Conservation (phyloP, 2,888 invertebrate genomes). For the Patella caerulea region DNA sequence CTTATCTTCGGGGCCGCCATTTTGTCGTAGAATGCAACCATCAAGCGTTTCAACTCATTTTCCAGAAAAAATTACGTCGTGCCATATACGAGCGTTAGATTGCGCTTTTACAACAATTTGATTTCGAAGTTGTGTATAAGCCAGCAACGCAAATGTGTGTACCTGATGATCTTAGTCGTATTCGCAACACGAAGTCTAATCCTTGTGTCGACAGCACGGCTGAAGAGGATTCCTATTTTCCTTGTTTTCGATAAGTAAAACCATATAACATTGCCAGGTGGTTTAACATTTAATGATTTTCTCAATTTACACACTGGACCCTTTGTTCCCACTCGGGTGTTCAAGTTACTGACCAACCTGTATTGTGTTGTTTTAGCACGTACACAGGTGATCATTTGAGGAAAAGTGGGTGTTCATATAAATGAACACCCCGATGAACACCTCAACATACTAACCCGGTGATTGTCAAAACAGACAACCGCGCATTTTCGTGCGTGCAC, state of each 20-base stretch:
- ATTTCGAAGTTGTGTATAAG: slow-evolving; percentile 11
- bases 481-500: no score
- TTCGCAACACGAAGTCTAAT: neutral
- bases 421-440: no score
- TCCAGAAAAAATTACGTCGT: slow-evolving; percentile 20
- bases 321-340: no score
- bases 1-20: slow-evolving; percentile 20
- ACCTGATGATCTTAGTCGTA: neutral
- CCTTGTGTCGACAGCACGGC: slow-evolving; percentile 7
- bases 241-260: slow-evolving; percentile 4
- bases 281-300: neutral
- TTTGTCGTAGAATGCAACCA: slow-evolving; percentile 24
- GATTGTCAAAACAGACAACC: no score
- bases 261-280: slow-evolving; percentile 8
- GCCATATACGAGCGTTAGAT: slow-evolving; percentile 22
- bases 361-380: no score
- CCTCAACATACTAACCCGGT: no score
- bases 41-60: slow-evolving; percentile 18
- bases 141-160: neutral
- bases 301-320: no score
- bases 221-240: slow-evolving; percentile 20
- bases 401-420: no score
- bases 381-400: no score
- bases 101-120: no score
- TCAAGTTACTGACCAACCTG: no score